Base-by-base conservation (phyloP, 2,888 invertebrate genomes). In the Rotaria socialis region DNA sequence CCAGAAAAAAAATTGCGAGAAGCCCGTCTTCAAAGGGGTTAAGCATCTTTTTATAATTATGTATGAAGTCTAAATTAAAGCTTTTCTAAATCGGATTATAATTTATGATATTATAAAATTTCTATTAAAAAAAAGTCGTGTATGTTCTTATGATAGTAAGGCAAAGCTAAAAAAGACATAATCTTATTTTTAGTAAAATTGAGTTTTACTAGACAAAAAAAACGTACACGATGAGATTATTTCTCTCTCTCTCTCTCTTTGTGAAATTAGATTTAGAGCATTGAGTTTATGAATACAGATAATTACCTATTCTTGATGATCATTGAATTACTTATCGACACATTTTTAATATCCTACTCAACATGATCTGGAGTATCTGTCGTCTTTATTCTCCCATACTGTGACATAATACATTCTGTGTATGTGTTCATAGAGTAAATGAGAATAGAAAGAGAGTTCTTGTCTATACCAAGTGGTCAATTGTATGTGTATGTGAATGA, bases 251-350 rank as follows among this genome's bases (percentile, higher is more conserved):
- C 35, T 67, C 4, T 27, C 10, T 67, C 7, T 19, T 27, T 35
- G 16, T 67, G 1, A 67, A 67, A 67, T 67, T 67, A 67, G 67
- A 67, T 67, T 67, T 67, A 67, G 35, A 35, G 35, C 35, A 67
- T 67, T 67, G 35, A 67, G 67, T 35, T 67, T 67, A 35, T 67
- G 19, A 67, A 27, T 67, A 67, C 5, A 67, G 67, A 67, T 35
- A 67, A 67, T 67, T 67, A 35, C 67, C 67, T 67, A 67, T 67
- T 67, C 67, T 67, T 35, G 14, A 67, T 67, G 35, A 67, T 67
- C 27, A 67, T 67, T 67, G 67, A 67, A 67, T 67, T 67, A 67
- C 67, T 67, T 67, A 67, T 67, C 67, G 67, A 67, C 67, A 67
- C 67, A 67, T 35, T 67, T 67, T 67, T 67, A 67, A 67, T 67